Evolutionary conservation across 1,140 invertebrate species (phyloP), one percentile per base, ranked within the genome.

Genomic region (Tribolium castaneum): DNA sequence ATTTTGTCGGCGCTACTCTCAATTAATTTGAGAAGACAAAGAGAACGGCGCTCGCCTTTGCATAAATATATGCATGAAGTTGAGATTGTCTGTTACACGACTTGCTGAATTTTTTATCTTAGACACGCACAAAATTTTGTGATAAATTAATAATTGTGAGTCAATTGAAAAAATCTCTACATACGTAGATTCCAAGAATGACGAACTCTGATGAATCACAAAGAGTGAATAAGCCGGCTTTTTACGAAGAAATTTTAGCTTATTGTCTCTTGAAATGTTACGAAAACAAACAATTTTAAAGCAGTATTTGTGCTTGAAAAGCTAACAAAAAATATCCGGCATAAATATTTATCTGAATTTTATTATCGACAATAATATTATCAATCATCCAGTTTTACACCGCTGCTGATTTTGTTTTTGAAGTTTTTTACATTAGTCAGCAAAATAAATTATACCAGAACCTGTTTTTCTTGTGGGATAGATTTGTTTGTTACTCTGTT

Each of bases 401-500:
- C 39, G 39, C 0, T 45, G 39, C n/a, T 45, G 39, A 45, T 9
- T 45, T 45, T 45, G 39, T 45, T 45, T 45, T n/a, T 45, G n/a
- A 45, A 45, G 39, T 10, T 45, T 3, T 45, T 9, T 45, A n/a
- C 7, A 45, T 45, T 45, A 45, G 39, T 45, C 39, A 45, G 39
- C 39, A 45, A 35, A 66, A n/a, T 66, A 66, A 39, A 66, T 66
- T 66, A 35, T 66, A n/a, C 25, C 34, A 35, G 45, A 66, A 66
- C 10, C 25, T 35, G 7, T 39, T 35, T 5, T 66, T 66, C 35
- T 66, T 66, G 54, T 22, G 10, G 54, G 9, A 35, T 35, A 9
- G 39, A 45, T 66, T 66, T 66, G 59, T 66, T 66, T 66, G 59
- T 13, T 66, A 66, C 10, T n/a, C 30, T 66, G 30, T 66, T 66